Percentiles rank a stretch among this genome's conserved stretches.
Evolutionary conservation across 2,888 invertebrate genomes (phyloP).

Genomic region (Eupithecia subumbrata): DNA sequence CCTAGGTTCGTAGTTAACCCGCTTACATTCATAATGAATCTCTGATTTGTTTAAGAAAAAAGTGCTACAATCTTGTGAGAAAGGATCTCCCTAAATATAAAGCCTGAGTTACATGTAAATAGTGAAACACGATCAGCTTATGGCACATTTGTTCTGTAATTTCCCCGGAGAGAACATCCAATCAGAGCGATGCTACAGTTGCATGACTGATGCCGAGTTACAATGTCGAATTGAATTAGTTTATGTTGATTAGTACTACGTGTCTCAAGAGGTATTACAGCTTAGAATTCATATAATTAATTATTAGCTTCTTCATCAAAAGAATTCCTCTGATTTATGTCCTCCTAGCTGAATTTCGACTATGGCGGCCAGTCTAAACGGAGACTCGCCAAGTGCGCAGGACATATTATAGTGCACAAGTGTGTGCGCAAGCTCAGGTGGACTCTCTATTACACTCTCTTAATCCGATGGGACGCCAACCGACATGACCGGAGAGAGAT

Average conservation of each 20-base stretch:
- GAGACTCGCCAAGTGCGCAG: too few species aligned
- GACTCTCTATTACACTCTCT: too few species aligned
- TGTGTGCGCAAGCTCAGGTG: too few species aligned
- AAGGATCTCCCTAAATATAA: not conserved
- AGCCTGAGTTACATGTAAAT: slow-evolving; percentile 22
- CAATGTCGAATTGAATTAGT: slow-evolving; percentile 42
- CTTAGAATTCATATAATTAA: slow-evolving; percentile 4
- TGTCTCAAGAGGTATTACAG: slow-evolving; percentile 16
- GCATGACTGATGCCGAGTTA: slow-evolving; percentile 35
- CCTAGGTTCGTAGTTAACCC: too few species aligned
- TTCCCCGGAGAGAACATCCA: slow-evolving; percentile 40
- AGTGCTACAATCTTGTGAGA: not conserved
- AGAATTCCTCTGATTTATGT: not conserved
- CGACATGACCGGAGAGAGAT: too few species aligned
- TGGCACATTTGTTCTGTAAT: slow-evolving; percentile 38
- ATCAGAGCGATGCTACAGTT: slow-evolving; percentile 37
- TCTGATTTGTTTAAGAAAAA: not conserved
- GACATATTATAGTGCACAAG: too few species aligned
- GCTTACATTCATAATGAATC: too few species aligned
- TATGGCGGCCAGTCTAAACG: too few species aligned
- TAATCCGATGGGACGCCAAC: too few species aligned
- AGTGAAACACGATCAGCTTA: slow-evolving; percentile 22
- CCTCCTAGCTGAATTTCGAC: too few species aligned
- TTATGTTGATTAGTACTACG: slow-evolving; percentile 35
- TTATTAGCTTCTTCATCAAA: not conserved